Evolutionary conservation across 2,797 vertebrate genomes (phyloP), one percentile per base, ranked within the genome.

Genomic region (Epinephelus coioides): DNA sequence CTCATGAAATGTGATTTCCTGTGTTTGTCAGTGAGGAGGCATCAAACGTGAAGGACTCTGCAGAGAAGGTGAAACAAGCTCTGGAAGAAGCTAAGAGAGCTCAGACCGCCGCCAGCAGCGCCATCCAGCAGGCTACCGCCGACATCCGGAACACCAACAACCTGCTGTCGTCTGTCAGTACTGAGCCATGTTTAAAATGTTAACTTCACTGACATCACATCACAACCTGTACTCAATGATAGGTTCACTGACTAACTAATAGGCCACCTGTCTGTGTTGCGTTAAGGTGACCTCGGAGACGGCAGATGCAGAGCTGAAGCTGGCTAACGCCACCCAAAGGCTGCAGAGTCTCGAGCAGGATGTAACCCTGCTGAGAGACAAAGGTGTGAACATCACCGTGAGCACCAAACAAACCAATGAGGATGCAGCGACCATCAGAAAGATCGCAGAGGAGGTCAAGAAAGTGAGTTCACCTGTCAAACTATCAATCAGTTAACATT

Each of bases 281-380:
- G 0, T 76, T 61, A 86, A 99, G 98, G 97, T 99, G 78, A 95
- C 97, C 85, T 97, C 96, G 0, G 97, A 99, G 92, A 97, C 97
- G 0, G 93, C 95, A 3, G 96, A 96, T 46, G 97, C 97, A 5
- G 98, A 98, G 92, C 90, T 96, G 85, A 97, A 95, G 2, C 84
- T 99, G 73, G 94, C 91, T 82, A 97, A 97, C 0, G 96, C 98
- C 54, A 98, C 96, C 19, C 91, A 94, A 86, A 96, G 97, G 66
- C 93, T 99, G 64, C 95, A 94, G 10, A 93, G 93, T 67, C 93
- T 99, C 0, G 96, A 98, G 78, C 96, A 77, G 56, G 96, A 96
- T 0, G 94, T 99, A 64, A 95, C 94, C 47, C 89, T 95, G 68
- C 95, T 99, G 5, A 96, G 90, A 73, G 93, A 95, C 78, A 97